Evolutionary conservation across 2,113 vertebrate species (phyloP).

Genomic region (Scomber colias): DNA sequence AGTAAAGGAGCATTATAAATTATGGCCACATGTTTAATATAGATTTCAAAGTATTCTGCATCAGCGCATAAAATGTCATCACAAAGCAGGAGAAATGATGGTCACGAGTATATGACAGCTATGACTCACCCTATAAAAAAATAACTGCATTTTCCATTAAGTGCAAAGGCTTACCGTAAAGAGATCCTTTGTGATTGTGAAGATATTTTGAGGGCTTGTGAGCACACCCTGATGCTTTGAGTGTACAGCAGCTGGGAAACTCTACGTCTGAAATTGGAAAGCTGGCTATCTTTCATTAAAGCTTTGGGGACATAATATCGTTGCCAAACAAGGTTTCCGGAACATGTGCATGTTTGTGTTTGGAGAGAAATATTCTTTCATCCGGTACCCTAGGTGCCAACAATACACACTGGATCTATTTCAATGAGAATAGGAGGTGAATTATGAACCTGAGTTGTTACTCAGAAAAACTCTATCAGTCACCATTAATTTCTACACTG

Average conservation of each 20-base stretch:
- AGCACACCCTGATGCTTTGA: neutral
- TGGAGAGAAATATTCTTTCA: constrained; percentile 8
- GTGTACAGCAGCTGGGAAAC: neutral
- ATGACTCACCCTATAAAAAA: neutral
- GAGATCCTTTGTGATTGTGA: neutral
- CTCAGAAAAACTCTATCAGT: constrained; percentile 36
- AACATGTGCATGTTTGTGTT: constrained; percentile 13
- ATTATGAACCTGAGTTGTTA: constrained; percentile 24
- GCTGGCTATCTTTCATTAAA: constrained; percentile 1
- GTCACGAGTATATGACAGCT: neutral
- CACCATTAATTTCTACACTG: constrained; percentile 46
- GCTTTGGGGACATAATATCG: neutral
- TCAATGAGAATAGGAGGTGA: constrained; percentile 40
- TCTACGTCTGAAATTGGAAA: neutral
- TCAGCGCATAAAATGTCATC: neutral
- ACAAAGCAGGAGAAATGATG: neutral
- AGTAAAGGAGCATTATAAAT: no score
- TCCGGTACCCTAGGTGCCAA: neutral
- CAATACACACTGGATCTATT: constrained; percentile 15
- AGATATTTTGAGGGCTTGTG: neutral
- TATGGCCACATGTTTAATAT: no score
- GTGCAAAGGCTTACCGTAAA: neutral
- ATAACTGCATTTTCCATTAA: neutral
- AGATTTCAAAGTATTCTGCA: no score
- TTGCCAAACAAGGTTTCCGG: constrained; percentile 23